Conservation (phyloP, 2,113 vertebrate genomes). For the Centropristis striata region DNA sequence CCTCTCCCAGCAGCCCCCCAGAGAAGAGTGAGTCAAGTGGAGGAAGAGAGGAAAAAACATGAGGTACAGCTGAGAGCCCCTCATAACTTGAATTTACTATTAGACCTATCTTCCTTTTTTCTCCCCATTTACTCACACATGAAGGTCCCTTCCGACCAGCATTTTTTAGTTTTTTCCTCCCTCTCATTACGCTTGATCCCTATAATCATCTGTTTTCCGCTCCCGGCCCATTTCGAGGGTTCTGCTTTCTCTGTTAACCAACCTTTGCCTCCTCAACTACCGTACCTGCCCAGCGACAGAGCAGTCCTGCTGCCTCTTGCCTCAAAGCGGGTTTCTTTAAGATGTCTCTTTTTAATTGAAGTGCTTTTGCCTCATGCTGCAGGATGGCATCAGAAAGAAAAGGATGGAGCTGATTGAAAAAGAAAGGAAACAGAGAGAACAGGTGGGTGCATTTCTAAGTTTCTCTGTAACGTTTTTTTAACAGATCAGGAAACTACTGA, state of each 20-base stretch:
- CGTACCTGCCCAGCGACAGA: constrained; percentile 41
- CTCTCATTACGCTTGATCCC: constrained; percentile 26
- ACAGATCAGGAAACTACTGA: not conserved
- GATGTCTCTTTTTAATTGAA: constrained; percentile 2
- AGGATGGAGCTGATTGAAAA: constrained; percentile 89
- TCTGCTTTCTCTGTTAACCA: constrained; percentile 41
- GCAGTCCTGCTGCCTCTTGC: constrained; percentile 31
- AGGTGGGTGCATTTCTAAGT: constrained; percentile 81
- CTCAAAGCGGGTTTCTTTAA: constrained; percentile 4
- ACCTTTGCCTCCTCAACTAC: constrained; percentile 47
- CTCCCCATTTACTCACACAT: constrained; percentile 26
- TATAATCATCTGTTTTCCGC: not conserved
- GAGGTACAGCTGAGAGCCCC: constrained; percentile 88
- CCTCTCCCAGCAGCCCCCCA: constrained; percentile 83
- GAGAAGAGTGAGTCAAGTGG: constrained; percentile 90
- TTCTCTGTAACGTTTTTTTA: not conserved
- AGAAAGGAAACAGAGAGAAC: constrained; percentile 91
- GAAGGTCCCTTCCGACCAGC: constrained; percentile 19
- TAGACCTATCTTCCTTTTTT: constrained; percentile 3
- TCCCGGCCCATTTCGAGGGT: not conserved
- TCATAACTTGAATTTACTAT: constrained; percentile 8
- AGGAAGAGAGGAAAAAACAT: constrained; percentile 92
- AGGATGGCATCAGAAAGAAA: constrained; percentile 91
- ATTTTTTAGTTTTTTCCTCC: constrained; percentile 19
- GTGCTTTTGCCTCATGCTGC: constrained; percentile 63